These are phyloP conservation scores for Danio tinwini DNA, from an alignment of 2,797 vertebrate species.

Conservation along the genomic window DNA sequence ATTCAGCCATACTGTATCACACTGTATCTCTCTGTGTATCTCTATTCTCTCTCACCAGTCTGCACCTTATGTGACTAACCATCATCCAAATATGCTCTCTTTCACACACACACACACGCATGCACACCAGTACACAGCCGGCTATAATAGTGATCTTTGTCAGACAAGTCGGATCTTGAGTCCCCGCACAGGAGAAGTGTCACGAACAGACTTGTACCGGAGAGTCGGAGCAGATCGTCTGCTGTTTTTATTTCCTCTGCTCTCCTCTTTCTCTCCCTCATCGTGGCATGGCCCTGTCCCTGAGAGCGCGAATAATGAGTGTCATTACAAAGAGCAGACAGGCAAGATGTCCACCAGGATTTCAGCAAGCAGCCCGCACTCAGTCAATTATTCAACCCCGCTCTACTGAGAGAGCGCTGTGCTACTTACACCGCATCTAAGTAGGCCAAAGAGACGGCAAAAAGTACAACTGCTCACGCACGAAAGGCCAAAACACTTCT, in stretches of 20 bases:
- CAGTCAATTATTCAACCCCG: slow-evolving; percentile 79
- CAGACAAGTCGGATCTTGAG: slow-evolving; percentile 42
- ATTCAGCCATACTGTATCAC: no score
- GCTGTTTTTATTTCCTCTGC: slow-evolving; percentile 29
- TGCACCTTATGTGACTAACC: slow-evolving; percentile 51
- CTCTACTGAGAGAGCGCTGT: slow-evolving; percentile 75
- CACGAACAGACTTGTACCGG: slow-evolving; percentile 31
- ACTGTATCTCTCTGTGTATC: no score
- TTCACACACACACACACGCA: slow-evolving; percentile 45
- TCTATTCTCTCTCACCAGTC: slow-evolving; percentile 21
- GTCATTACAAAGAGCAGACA: slow-evolving; percentile 70
- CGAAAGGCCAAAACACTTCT: slow-evolving; percentile 38
- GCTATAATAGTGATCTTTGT: slow-evolving; percentile 51
- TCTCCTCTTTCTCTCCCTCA: slow-evolving; percentile 42
- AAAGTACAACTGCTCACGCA: slow-evolving; percentile 43
- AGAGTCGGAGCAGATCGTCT: slow-evolving; percentile 35
- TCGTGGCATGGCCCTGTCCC: slow-evolving; percentile 59
- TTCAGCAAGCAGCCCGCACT: slow-evolving; percentile 70
- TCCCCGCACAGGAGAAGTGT: slow-evolving; percentile 20
- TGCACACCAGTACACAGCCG: slow-evolving; percentile 20
- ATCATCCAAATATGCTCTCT: slow-evolving; percentile 33
- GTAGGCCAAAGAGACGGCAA: slow-evolving; percentile 81
- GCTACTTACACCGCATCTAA: slow-evolving; percentile 80
- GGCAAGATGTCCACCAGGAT: slow-evolving; percentile 74
- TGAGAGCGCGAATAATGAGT: slow-evolving; percentile 70